A percentile compares a stretch with the other conserved stretches of the same genome.
phyloP scores from a whole-genome alignment of 2,113 vertebrate genomes.

The Osmerus eperlanus region DNA sequence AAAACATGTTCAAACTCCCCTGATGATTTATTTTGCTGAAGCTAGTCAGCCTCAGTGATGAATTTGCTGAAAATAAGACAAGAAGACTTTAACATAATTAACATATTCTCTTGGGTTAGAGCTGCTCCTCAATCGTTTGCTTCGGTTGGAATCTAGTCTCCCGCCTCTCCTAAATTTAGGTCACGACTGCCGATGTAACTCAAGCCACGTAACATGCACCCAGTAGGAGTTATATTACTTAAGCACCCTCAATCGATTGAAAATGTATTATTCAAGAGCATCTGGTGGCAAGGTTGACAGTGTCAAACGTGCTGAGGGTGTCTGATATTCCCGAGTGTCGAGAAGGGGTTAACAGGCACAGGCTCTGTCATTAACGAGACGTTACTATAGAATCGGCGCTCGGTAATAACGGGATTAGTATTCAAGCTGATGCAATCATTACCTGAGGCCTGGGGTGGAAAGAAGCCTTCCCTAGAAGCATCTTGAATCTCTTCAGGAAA shows the following conservation, averaged over 20 bases:
- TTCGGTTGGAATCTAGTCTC: conserved; percentile 50
- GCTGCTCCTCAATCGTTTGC: conserved; percentile 48
- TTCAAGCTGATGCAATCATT: conserved; percentile 34
- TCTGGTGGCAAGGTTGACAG: conserved; percentile 68
- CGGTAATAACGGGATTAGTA: conserved; percentile 48
- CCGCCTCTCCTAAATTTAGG: conserved; percentile 61
- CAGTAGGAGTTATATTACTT: conserved; percentile 63
- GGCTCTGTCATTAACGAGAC: conserved; percentile 41
- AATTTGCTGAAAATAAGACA: conserved; percentile 10
- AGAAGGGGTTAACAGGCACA: conserved; percentile 54
- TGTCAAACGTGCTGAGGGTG: conserved; percentile 60
- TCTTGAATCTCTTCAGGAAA: not conserved
- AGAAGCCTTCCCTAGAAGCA: conserved; percentile 6
- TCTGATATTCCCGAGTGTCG: conserved; percentile 44
- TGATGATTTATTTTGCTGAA: not conserved
- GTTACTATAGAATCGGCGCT: conserved; percentile 15
- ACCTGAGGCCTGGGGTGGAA: not conserved
- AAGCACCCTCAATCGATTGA: conserved; percentile 67
- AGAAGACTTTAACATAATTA: conserved; percentile 20
- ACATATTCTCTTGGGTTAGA: conserved; percentile 30
- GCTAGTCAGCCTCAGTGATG: not conserved
- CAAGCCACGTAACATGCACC: conserved; percentile 46
- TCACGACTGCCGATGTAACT: conserved; percentile 56
- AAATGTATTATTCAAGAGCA: conserved; percentile 70
- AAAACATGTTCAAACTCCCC: not conserved